phyloP scores from a whole-genome alignment of 2,113 vertebrate species.

The Pitta sordida region DNA sequence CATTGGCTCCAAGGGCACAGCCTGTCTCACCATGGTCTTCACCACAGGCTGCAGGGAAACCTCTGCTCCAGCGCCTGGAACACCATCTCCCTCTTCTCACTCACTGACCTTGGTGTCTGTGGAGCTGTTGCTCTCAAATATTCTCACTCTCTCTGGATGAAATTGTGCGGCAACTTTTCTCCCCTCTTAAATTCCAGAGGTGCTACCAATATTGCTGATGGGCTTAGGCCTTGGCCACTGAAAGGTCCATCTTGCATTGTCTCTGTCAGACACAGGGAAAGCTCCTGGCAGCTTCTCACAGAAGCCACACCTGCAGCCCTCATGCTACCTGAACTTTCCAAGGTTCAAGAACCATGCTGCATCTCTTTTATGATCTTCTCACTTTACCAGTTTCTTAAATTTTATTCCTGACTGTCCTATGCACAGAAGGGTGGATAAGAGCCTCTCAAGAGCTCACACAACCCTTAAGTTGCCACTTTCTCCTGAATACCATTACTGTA shows the following conservation, averaged over 20 bases:
- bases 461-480: not conserved
- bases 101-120: not conserved
- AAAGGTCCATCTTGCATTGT: rapidly evolving
- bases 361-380: not conserved
- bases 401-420: not conserved
- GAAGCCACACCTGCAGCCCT: not conserved
- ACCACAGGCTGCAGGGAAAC: not conserved
- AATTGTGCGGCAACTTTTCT: not conserved
- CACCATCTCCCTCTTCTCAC: not conserved
- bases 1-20: not conserved
- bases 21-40: not conserved
- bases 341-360: not conserved
- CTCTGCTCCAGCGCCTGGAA: not conserved
- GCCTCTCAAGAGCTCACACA: not conserved
- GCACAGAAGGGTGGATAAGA: not conserved
- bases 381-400: not conserved
- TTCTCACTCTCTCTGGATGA: not conserved
- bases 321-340: not conserved
- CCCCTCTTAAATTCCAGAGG: not conserved
- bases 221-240: not conserved
- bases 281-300: not conserved
- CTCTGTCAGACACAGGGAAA: not conserved
- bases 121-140: not conserved
- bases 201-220: not conserved
- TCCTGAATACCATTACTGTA: not conserved